A percentile compares a stretch with the other conserved stretches of the same genome.
phyloP scores from a whole-genome alignment of 2,113 vertebrate species.

The Argyrosomus japonicus region DNA sequence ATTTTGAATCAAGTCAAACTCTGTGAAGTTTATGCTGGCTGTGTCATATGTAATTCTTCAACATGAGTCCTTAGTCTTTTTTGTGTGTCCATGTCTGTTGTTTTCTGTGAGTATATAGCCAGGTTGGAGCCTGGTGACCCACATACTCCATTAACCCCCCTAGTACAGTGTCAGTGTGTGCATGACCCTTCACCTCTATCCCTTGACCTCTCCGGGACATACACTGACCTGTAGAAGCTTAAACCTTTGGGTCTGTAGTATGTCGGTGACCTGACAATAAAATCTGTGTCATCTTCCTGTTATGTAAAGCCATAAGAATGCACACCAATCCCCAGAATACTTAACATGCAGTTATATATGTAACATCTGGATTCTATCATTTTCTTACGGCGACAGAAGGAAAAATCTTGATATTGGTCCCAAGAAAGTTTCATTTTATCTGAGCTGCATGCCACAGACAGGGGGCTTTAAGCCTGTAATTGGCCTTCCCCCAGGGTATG shows the following conservation, averaged over 20 bases:
- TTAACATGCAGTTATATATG: constrained; percentile 21
- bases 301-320: constrained; percentile 24
- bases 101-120: constrained; percentile 8
- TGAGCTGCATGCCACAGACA: constrained; percentile 76
- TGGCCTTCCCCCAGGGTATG: constrained; percentile 71
- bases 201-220: constrained; percentile 45
- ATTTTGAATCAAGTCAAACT: not conserved
- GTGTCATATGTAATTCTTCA: not conserved
- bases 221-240: constrained; percentile 56
- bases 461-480: constrained; percentile 74
- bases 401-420: constrained; percentile 64
- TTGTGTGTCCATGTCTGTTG: not conserved
- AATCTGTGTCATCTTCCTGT: constrained; percentile 12
- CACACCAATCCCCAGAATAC: constrained; percentile 7
- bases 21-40: not conserved
- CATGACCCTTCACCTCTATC: constrained; percentile 60
- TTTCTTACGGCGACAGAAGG: constrained; percentile 43
- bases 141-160: constrained; percentile 38
- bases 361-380: constrained; percentile 69
- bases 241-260: constrained; percentile 42
- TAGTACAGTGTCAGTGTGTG: constrained; percentile 55
- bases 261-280: constrained; percentile 43
- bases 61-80: not conserved
- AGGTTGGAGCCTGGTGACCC: constrained; percentile 47
- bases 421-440: constrained; percentile 76